Percentiles rank a stretch among this genome's conserved stretches.
Evolutionary conservation across 2,113 vertebrate genomes (phyloP).

Genomic region (human): GRCh38 chr1:111894501-111895000

Average conservation of each 20-base stretch:
- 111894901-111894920: not conserved
- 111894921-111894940: not conserved
- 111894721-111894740: accelerated
- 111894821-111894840: not conserved
- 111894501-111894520: not conserved
- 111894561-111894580: not conserved
- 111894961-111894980: accelerated
- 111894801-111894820: not conserved
- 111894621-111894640: not conserved
- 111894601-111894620: not conserved
- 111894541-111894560: not conserved
- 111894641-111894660: accelerated
- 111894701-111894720: not conserved
- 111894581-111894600: not conserved
- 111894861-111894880: not conserved
- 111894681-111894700: not conserved
- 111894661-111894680: not conserved
- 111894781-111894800: not conserved
- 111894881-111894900: not conserved
- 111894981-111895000: accelerated
- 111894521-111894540: not conserved
- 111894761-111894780: accelerated
- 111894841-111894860: not conserved
- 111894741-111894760: not conserved
- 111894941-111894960: not conserved